Percentiles rank a stretch among this genome's conserved stretches.
Conservation (phyloP, 2,797 vertebrate species). For the Chelonia mydas region DNA sequence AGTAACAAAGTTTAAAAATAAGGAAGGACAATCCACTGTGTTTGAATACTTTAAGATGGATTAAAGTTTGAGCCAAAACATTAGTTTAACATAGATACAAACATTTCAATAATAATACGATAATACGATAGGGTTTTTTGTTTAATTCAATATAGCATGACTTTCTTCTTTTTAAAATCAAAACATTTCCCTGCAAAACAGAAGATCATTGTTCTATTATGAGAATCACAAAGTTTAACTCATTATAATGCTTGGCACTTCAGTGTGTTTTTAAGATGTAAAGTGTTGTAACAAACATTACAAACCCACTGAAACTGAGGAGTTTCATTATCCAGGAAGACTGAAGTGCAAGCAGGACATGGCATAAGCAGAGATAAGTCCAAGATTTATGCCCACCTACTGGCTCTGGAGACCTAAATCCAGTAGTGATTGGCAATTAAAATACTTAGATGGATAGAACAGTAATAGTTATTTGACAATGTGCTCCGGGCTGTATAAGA, state of each 20-base stretch:
- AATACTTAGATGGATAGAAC: neutral
- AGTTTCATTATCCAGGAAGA: neutral
- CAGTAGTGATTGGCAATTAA: neutral
- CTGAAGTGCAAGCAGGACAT: neutral
- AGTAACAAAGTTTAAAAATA: neutral
- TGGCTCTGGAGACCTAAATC: neutral
- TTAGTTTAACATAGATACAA: fast-evolving
- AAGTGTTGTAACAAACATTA: neutral
- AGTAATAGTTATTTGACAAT: neutral
- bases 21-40: neutral
- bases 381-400: neutral
- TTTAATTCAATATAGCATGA: neutral
- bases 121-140: too few relatives aligned
- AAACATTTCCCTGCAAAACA: too few relatives aligned
- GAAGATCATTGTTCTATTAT: too few relatives aligned
- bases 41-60: neutral
- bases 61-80: neutral
- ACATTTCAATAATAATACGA: too few relatives aligned
- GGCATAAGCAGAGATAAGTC: neutral
- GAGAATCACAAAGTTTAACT: neutral
- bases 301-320: neutral
- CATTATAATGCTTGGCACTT: fast-evolving
- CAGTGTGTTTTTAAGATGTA: neutral
- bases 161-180: too few relatives aligned
- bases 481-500: neutral